Conservation (phyloP, 2,797 vertebrate genomes). For the Crax fasciolata region DNA sequence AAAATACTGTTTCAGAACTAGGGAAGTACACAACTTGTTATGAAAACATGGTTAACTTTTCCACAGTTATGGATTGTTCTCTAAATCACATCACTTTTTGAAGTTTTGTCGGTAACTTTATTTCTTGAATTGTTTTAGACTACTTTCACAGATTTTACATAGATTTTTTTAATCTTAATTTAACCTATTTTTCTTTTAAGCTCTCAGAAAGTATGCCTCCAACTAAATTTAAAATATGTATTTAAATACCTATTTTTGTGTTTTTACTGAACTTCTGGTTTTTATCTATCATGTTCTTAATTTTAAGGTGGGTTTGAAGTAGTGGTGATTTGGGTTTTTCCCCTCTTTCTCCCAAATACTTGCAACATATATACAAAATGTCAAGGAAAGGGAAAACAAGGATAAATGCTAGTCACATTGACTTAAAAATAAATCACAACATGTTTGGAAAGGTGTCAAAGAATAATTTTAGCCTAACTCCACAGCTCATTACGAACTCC, state of each 20-base stretch:
- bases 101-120: background rate
- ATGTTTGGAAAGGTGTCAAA: background rate
- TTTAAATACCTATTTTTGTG: background rate
- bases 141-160: background rate
- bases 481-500: background rate
- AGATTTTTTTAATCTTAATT: background rate
- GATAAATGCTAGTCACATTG: background rate
- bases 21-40: background rate
- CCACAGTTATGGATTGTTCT: background rate
- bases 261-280: background rate
- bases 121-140: background rate
- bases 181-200: background rate
- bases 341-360: background rate
- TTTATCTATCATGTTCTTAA: background rate
- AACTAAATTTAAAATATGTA: background rate
- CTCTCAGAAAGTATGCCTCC: background rate
- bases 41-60: background rate
- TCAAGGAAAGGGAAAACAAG: background rate
- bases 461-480: constrained; percentile 28
- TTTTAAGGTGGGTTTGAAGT: background rate
- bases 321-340: background rate
- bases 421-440: background rate
- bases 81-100: background rate
- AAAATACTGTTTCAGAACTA: background rate
- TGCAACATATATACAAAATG: background rate